A percentile compares a stretch with the other conserved stretches of the same genome.
phyloP scores from a whole-genome alignment of 2,888 invertebrate genomes.

The Bruchidius siliquastri region DNA sequence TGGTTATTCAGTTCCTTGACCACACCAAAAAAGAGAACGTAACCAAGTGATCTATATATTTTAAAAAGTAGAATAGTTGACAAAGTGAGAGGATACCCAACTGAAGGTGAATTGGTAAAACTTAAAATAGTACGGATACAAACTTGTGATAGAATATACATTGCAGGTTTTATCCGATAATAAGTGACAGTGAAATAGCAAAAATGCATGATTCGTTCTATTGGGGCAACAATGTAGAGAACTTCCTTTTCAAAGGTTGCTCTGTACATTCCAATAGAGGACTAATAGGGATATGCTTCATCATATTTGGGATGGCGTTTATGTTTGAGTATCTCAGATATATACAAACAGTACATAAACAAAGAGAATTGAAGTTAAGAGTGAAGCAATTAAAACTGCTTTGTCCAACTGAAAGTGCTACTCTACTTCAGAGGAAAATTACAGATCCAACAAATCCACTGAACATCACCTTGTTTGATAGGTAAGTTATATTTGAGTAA shows the following conservation, averaged over 20 bases:
- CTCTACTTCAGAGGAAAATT: conserved; percentile 41
- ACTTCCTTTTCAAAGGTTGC: conserved; percentile 62
- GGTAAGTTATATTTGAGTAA: conserved; percentile 19
- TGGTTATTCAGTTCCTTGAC: not conserved
- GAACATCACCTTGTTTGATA: conserved; percentile 35
- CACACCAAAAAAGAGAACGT: not conserved
- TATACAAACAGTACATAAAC: conserved; percentile 47
- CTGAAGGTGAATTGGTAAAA: not conserved
- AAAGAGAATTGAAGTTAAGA: conserved; percentile 40
- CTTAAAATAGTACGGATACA: not conserved
- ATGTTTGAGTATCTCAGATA: conserved; percentile 58
- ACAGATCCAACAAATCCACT: conserved; percentile 30
- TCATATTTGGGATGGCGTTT: conserved; percentile 55
- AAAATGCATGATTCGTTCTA: conserved; percentile 12
- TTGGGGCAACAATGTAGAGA: conserved; percentile 54
- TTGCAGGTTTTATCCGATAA: no score
- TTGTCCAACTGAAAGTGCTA: conserved; percentile 46
- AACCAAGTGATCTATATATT: not conserved
- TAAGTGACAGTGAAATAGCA: not conserved
- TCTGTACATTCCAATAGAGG: conserved; percentile 52
- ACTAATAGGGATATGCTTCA: conserved; percentile 57
- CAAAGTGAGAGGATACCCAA: not conserved
- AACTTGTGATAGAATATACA: no score
- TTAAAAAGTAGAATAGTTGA: not conserved
- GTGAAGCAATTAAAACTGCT: conserved; percentile 39